phyloP scores from a whole-genome alignment of 2,888 invertebrate genomes.

The Philhelius pedissequus region DNA sequence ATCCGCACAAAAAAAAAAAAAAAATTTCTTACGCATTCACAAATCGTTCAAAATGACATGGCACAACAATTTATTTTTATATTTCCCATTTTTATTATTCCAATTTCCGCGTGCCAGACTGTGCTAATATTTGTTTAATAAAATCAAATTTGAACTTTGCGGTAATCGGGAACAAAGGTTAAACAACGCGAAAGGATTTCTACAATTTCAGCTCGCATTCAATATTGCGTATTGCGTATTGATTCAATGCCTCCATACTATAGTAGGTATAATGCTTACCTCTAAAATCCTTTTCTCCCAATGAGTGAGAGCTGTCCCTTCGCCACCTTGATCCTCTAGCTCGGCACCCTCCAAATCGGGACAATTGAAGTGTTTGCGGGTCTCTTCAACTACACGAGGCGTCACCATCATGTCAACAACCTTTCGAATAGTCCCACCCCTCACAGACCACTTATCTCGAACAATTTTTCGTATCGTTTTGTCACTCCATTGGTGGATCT shows the following conservation, averaged over 20 bases:
- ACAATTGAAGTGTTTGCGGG: conserved; percentile 92
- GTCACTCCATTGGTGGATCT: conserved; percentile 97
- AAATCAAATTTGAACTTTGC: conserved; percentile 7
- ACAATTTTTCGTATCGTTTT: conserved; percentile 89
- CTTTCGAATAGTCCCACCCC: conserved; percentile 86
- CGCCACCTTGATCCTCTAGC: conserved; percentile 98
- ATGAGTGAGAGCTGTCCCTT: conserved; percentile 97
- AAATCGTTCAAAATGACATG: not conserved
- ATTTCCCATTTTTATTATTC: not conserved
- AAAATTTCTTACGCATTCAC: not conserved
- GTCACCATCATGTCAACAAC: conserved; percentile 94
- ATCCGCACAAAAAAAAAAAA: not conserved
- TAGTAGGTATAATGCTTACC: conserved; percentile 80
- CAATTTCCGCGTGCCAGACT: not conserved
- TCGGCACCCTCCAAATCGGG: conserved; percentile 95
- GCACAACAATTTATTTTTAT: not conserved
- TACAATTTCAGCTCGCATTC: not conserved
- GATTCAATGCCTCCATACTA: not conserved
- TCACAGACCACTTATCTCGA: conserved; percentile 87
- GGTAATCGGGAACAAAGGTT: not conserved
- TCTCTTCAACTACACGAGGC: conserved; percentile 93
- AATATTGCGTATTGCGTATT: not conserved
- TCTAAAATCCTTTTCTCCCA: conserved; percentile 99
- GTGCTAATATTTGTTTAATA: conserved; percentile 22
- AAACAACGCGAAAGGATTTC: not conserved